phyloP scores from a whole-genome alignment of 2,888 invertebrate species.

The Ennomos quercinarius region DNA sequence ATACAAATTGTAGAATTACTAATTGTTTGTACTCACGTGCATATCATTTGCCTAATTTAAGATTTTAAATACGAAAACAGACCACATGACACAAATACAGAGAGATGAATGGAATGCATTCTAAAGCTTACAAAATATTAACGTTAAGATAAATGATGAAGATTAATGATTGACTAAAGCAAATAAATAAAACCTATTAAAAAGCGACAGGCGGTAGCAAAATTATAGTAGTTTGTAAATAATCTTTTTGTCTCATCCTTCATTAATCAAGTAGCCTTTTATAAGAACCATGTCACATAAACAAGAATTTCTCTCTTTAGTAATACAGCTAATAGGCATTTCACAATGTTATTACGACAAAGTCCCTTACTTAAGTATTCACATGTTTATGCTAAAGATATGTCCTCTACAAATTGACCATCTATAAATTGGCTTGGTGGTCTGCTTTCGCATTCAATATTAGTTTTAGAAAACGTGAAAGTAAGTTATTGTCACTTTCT shows the following conservation, averaged over 20 bases:
- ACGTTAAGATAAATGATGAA: background rate
- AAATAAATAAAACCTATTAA: constrained; percentile 6
- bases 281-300: too few species aligned
- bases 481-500: constrained; percentile 40
- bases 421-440: constrained; percentile 31
- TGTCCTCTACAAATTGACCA: constrained; percentile 15
- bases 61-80: constrained; percentile 37
- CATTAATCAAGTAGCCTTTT: constrained; percentile 7
- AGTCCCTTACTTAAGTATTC: constrained; percentile 2
- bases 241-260: background rate
- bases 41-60: constrained; percentile 56
- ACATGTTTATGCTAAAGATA: constrained; percentile 12
- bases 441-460: constrained; percentile 39
- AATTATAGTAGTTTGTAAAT: background rate
- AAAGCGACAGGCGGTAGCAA: background rate
- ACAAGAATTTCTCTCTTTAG: background rate
- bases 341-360: constrained; percentile 1
- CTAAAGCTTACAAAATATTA: constrained; percentile 4
- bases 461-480: constrained; percentile 41
- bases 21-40: constrained; percentile 80
- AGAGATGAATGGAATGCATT: constrained; percentile 22
- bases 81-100: constrained; percentile 22
- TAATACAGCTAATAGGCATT: background rate
- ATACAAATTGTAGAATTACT: constrained; percentile 54
- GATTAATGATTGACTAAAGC: background rate